Evolutionary conservation across 1,140 invertebrate genomes (phyloP).

Genomic region (Apis cerana): DNA sequence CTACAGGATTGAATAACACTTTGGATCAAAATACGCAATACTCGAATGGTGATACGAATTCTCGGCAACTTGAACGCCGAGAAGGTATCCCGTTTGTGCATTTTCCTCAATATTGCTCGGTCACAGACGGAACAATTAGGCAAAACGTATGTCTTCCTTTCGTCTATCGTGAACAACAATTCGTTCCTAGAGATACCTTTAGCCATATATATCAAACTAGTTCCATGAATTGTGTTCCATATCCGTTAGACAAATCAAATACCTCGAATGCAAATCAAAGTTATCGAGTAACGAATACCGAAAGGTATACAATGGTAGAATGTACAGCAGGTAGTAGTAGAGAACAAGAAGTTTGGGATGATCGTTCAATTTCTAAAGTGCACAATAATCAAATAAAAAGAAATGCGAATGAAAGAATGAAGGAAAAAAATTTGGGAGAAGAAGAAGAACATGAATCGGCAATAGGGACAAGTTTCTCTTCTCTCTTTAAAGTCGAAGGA

Average conservation of each 20-base stretch:
- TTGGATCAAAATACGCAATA: slow-evolving; percentile 51
- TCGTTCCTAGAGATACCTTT: slow-evolving; percentile 34
- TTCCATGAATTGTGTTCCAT: slow-evolving; percentile 30
- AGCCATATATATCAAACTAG: slow-evolving; percentile 23
- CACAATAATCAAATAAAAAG: slow-evolving; percentile 36
- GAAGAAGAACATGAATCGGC: slow-evolving; percentile 15
- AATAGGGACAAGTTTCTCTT: slow-evolving; percentile 9
- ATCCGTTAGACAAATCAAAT: slow-evolving; percentile 44
- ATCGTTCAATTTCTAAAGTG: slow-evolving; percentile 52
- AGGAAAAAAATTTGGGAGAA: neutral
- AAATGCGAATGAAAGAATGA: neutral
- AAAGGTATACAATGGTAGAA: slow-evolving; percentile 55
- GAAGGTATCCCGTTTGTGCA: slow-evolving; percentile 53
- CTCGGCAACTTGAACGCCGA: slow-evolving; percentile 33
- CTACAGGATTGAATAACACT: slow-evolving; percentile 55
- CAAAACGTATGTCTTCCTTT: slow-evolving; percentile 58
- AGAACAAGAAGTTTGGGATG: slow-evolving; percentile 47
- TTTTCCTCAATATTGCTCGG: slow-evolving; percentile 58
- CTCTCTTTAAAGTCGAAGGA: slow-evolving; percentile 25
- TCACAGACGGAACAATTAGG: slow-evolving; percentile 35
- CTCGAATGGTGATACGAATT: slow-evolving; percentile 21
- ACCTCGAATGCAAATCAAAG: slow-evolving; percentile 52
- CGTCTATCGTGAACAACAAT: slow-evolving; percentile 41
- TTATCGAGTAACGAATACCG: slow-evolving; percentile 43
- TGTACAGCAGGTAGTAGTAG: slow-evolving; percentile 50